Evolutionary conservation across 2,113 vertebrate species (phyloP), one percentile per base, ranked within the genome.

Genomic region (Semnornis frantzii): DNA sequence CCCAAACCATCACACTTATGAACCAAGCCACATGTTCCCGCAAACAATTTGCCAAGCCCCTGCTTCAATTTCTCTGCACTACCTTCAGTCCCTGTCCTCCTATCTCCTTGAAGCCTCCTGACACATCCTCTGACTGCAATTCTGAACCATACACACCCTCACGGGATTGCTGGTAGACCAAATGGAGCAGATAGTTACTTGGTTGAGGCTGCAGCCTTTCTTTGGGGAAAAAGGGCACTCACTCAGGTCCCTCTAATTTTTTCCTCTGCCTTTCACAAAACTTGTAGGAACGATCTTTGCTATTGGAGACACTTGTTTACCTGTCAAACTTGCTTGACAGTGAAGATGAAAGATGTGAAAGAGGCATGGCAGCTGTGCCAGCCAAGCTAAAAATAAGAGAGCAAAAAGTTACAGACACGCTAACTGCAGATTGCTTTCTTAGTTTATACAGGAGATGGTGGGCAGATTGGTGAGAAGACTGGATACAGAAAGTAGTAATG

Each of bases 21-120:
- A 0, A 30, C 20, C 34, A 18, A 55, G 8, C 48, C 64, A 30
- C 0, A 0, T 4, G 15, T 12, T 6, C 9, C 17, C 15, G 25
- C 12, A 59, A 34, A n/a, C 3, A 3, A 60, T 66, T 75, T 30
- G 42, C 24, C 30, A 75, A 75, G 46, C 3, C 17, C 24, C 33
- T n/a, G 42, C 24, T 85, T 52, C 50, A 17, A 17, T 77, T 64
- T 27, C 21, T 60, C 30, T 50, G 39, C 11, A 52, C 18, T 30
- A 65, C 27, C 33, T 65, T 66, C 14, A 33, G 50, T 58, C 33
- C 27, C 27, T 28, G 8, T 71, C 27, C 30, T 76, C 19, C 21
- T 21, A 24, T 2, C 2, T 63, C 21, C 74, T 64, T 21, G 16
- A 80, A 60, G n/a, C 31, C 48, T 50, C 31, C 33, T 78, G 52